Conservation (phyloP, 2,113 vertebrate genomes). For the Arenaria interpres region DNA sequence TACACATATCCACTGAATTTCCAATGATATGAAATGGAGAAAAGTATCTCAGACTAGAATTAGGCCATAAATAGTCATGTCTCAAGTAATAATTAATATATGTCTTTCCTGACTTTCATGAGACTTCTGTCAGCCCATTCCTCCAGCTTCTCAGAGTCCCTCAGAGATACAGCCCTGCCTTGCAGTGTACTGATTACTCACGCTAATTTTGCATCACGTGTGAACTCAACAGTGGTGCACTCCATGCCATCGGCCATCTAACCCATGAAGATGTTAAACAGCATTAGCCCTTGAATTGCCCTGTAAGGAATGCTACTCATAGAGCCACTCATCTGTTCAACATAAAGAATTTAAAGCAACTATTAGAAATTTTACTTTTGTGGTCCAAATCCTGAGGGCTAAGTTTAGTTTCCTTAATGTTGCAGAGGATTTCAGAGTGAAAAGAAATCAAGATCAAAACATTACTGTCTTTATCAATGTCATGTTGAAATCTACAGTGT, state of each 20-base stretch:
- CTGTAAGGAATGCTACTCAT: not conserved
- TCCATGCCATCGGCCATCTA: fast-evolving
- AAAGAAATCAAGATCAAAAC: not conserved
- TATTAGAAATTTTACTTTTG: not conserved
- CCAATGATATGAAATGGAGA: not conserved
- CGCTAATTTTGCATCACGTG: too few species aligned
- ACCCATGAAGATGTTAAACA: not conserved
- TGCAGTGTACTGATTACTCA: not conserved
- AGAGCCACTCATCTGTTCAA: not conserved
- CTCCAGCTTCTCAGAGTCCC: not conserved
- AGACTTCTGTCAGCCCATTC: not conserved
- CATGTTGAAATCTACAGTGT: not conserved
- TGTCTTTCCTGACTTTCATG: not conserved
- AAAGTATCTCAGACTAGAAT: not conserved
- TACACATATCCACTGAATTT: not conserved
- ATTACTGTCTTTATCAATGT: not conserved
- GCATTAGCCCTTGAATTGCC: not conserved
- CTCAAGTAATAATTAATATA: not conserved
- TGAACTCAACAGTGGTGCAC: not conserved
- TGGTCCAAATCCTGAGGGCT: not conserved
- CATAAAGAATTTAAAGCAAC: not conserved
- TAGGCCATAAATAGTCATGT: not conserved
- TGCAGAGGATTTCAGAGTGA: not conserved
- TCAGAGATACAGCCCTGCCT: not conserved
- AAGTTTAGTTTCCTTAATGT: not conserved